These are phyloP conservation scores for Trimorus sp. DNA, from an alignment of 2,888 invertebrate genomes.

Conservation along the genomic window DNA sequence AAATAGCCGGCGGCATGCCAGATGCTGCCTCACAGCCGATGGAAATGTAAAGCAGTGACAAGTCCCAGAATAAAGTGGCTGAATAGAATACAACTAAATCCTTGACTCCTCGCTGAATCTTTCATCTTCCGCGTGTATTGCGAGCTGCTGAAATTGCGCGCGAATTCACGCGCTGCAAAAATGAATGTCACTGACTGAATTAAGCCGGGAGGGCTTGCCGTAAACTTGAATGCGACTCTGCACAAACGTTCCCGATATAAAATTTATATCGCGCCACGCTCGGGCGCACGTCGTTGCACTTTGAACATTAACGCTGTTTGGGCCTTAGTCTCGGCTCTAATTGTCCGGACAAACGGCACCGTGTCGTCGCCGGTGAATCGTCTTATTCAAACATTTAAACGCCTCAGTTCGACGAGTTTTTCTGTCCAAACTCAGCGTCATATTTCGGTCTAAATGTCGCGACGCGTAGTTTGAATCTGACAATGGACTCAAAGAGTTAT, in stretches of 20 bases:
- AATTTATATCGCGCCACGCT: conserved; percentile 30
- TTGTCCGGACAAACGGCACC: too few relatives aligned
- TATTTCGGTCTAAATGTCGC: too few relatives aligned
- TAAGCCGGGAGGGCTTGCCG: conserved; percentile 42
- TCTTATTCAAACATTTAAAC: too few relatives aligned
- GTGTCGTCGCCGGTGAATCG: too few relatives aligned
- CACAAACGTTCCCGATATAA: conserved; percentile 26
- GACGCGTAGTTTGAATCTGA: too few relatives aligned
- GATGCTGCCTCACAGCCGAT: conserved; percentile 75
- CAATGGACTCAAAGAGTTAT: too few relatives aligned
- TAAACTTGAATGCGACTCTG: conserved; percentile 56
- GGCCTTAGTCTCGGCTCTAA: too few relatives aligned
- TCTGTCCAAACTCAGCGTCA: too few relatives aligned
- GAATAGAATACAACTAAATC: conserved; percentile 81
- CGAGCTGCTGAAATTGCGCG: conserved; percentile 55
- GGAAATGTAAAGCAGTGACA: conserved; percentile 80
- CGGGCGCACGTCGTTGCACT: conserved; percentile 14
- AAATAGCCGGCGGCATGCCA: conserved; percentile 75
- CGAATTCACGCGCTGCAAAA: conserved; percentile 35
- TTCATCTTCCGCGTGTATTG: conserved; percentile 64
- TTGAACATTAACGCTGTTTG: conserved; percentile 11
- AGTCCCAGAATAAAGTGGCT: conserved; percentile 80
- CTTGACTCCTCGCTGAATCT: conserved; percentile 67
- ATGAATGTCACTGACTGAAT: conserved; percentile 56
- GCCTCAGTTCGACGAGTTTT: too few relatives aligned